Conservation (phyloP, 2,797 vertebrate genomes). For the Cuniculus paca region DNA sequence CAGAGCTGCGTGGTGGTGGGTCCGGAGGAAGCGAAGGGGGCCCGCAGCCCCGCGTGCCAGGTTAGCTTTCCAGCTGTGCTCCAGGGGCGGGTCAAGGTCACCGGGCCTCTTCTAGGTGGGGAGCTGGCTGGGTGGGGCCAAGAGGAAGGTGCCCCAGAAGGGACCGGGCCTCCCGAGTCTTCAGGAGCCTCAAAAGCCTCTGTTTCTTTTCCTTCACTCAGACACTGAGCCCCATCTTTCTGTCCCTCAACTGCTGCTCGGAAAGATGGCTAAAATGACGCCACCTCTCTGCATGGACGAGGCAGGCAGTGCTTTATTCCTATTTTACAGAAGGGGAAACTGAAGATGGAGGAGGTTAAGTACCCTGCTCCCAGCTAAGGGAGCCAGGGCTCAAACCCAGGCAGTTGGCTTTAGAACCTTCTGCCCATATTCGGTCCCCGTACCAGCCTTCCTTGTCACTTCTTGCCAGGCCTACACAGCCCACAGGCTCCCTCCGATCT, state of each 20-base stretch:
- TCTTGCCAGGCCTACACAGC: neutral
- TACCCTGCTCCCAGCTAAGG: neutral
- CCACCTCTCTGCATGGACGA: rapidly evolving
- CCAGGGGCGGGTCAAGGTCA: neutral
- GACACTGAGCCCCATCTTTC: neutral
- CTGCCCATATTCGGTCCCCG: rapidly evolving
- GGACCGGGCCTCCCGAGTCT: neutral
- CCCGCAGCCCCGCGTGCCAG: neutral
- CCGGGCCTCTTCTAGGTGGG: neutral
- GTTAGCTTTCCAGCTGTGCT: neutral
- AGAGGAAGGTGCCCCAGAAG: neutral
- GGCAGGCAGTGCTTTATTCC: neutral
- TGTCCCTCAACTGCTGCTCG: rapidly evolving
- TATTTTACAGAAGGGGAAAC: neutral
- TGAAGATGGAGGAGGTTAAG: neutral
- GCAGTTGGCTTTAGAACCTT: neutral
- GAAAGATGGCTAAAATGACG: rapidly evolving
- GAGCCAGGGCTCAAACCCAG: neutral
- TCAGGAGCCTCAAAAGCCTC: neutral
- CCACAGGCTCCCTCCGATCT: rapidly evolving
- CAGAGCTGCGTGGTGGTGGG: too few relatives aligned
- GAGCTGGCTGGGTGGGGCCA: neutral
- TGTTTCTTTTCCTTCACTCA: neutral
- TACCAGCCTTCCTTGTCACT: neutral
- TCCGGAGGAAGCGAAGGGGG: neutral